Conservation (phyloP, 2,888 invertebrate genomes). For the Polydrusus cervinus region DNA sequence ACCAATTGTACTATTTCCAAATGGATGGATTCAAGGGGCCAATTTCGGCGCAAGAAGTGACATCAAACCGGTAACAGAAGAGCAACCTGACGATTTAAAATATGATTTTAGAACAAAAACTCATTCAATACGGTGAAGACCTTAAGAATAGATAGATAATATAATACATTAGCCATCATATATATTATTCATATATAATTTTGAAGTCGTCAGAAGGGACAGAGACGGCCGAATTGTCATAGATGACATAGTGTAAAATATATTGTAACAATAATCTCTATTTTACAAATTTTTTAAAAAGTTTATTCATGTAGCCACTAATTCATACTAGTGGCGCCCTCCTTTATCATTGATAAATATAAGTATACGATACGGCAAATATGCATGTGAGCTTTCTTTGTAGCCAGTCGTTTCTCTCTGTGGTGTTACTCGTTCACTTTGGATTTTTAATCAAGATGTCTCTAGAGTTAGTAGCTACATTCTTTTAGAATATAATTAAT, state of each 20-base stretch:
- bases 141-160: background rate
- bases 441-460: background rate
- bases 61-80: slow-evolving; percentile 67
- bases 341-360: background rate
- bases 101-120: slow-evolving; percentile 69
- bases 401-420: background rate
- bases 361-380: background rate
- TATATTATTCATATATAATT: background rate
- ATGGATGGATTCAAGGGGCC: slow-evolving; percentile 45
- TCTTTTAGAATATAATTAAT: slow-evolving; percentile 2
- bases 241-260: too few relatives aligned
- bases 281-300: too few relatives aligned
- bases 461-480: too few relatives aligned
- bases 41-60: slow-evolving; percentile 53
- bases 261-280: too few relatives aligned
- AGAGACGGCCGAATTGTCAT: too few relatives aligned
- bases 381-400: background rate
- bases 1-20: slow-evolving; percentile 42
- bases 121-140: slow-evolving; percentile 60
- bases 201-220: too few relatives aligned
- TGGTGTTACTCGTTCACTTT: background rate
- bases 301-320: too few relatives aligned
- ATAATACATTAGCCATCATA: background rate
- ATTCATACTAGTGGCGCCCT: background rate
- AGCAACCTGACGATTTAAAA: slow-evolving; percentile 67